Percentiles rank a stretch among this genome's conserved stretches.
phyloP scores from a whole-genome alignment of 2,888 invertebrate genomes.

The Ormia ochracea region DNA sequence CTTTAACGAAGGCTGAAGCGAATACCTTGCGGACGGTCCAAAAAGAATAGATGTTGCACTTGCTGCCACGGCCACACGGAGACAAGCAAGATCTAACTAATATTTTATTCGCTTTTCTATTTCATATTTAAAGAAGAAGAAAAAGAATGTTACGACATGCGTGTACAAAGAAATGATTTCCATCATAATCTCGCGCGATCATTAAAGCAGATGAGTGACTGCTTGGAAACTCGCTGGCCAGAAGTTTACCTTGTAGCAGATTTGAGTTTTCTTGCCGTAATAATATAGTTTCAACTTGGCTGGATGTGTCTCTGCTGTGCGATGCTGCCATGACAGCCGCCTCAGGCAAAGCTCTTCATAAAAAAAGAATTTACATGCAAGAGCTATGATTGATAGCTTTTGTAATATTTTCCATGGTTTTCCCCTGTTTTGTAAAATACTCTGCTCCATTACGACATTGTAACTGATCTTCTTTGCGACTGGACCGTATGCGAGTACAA shows the following conservation, averaged over 20 bases:
- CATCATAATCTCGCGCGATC: conserved; percentile 63
- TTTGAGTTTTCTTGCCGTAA: neutral
- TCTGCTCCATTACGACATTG: conserved; percentile 39
- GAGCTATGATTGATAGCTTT: conserved; percentile 57
- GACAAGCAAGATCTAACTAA: neutral
- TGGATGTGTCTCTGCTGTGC: conserved; percentile 14
- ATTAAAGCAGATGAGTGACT: conserved; percentile 55
- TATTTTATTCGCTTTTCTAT: conserved; percentile 29
- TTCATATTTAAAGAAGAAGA: too few species aligned
- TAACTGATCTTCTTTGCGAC: conserved; percentile 19
- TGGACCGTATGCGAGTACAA: conserved; percentile 11
- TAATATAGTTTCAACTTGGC: neutral
- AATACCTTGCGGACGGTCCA: conserved; percentile 46
- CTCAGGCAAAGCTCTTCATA: conserved; percentile 27
- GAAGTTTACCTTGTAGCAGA: neutral
- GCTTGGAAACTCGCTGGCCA: conserved; percentile 4
- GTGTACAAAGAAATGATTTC: conserved; percentile 63
- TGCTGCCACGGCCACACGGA: conserved; percentile 43
- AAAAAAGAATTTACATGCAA: conserved; percentile 14
- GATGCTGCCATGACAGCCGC: conserved; percentile 52
- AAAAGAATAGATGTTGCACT: conserved; percentile 36
- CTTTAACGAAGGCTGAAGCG: conserved; percentile 45
- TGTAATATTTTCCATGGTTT: neutral
- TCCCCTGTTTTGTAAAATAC: neutral
- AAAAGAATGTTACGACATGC: conserved; percentile 59